Evolutionary conservation across 1,140 invertebrate species (phyloP), one percentile per base, ranked within the genome.

Genomic region (Stenopsyche tienmushanensis): DNA sequence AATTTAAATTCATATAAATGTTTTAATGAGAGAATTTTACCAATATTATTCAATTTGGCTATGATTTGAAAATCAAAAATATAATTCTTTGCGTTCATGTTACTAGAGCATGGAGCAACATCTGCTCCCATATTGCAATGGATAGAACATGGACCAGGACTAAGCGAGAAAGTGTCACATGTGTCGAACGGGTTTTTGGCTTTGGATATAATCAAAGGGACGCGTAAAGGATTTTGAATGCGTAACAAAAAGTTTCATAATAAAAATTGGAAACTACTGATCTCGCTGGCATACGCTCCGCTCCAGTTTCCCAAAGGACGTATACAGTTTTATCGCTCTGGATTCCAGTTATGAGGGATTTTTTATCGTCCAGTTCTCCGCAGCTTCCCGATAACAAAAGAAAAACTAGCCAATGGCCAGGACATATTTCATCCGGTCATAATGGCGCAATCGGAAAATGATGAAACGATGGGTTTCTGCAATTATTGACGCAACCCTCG

Each of bases 381-480:
- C 15, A 44, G 23, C 54, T 41, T 42, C 29, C 54, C 9, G 13
- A 41, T 57, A 60, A 60, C 57, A 60, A 60, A 60, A 47, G 57
- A 44, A 60, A 47, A 21, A 47, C 34, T 15, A 57, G 54, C 34
- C 54, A 42, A 47, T 42, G 57, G 24, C 42, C 57, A 21, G n/a
- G 42, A 60, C 23, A 60, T 60, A 60, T 60, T 60, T 60, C 57
- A 60, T 60, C 26, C 57, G 54, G 34, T 57, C 23, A 57, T 57
- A 57, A 57, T 57, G 34, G 54, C 34, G 41, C 54, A 44, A 57
- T 57, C 54, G 54, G 34, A 57, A 57, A 57, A 57, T 57, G 54
- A 57, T 44, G 54, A 57, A 57, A 57, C 20, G 54, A 26, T 41
- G 21, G 20, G 41, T 57, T 57, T 18, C 21, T 21, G 41, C 54